Conservation (phyloP, 2,888 invertebrate species). For the Nematopogon swammerdamellus region DNA sequence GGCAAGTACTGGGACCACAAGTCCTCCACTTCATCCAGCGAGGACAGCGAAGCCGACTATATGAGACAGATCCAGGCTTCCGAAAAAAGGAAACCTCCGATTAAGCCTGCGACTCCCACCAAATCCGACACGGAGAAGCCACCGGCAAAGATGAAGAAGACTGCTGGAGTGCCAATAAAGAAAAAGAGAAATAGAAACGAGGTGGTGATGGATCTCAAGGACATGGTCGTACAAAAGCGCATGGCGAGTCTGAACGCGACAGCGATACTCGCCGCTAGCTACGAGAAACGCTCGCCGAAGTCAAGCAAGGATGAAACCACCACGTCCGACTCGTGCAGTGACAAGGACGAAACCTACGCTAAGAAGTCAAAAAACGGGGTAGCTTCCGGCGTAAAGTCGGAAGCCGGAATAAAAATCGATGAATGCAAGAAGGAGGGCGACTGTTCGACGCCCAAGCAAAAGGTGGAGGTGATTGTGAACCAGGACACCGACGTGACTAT, state of each 20-base stretch:
- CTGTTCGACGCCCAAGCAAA: constrained; percentile 39
- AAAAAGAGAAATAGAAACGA: constrained; percentile 60
- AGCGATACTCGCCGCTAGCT: constrained; percentile 86
- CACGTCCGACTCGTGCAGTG: constrained; percentile 54
- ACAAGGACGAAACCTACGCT: constrained; percentile 40
- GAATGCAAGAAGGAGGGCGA: constrained; percentile 21
- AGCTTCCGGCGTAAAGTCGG: constrained; percentile 54
- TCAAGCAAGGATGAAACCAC: constrained; percentile 55
- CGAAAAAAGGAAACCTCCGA: constrained; percentile 40
- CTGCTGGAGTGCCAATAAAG: constrained; percentile 39
- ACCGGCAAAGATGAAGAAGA: constrained; percentile 42
- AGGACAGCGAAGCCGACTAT: constrained; percentile 48
- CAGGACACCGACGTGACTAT: constrained; percentile 87
- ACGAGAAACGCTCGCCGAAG: constrained; percentile 67
- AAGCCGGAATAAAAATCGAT: constrained; percentile 33
- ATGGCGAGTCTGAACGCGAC: constrained; percentile 91
- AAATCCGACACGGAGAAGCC: constrained; percentile 53
- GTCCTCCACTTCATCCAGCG: constrained; percentile 61
- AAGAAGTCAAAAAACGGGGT: constrained; percentile 52
- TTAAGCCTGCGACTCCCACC: constrained; percentile 22
- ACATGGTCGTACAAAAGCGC: constrained; percentile 83
- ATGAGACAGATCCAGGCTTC: constrained; percentile 26
- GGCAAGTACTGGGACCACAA: constrained; percentile 85
- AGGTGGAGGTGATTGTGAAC: constrained; percentile 76
- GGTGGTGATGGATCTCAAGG: constrained; percentile 75